Conservation (phyloP, 2,797 vertebrate species). For the Chiloscyllium punctatum region DNA sequence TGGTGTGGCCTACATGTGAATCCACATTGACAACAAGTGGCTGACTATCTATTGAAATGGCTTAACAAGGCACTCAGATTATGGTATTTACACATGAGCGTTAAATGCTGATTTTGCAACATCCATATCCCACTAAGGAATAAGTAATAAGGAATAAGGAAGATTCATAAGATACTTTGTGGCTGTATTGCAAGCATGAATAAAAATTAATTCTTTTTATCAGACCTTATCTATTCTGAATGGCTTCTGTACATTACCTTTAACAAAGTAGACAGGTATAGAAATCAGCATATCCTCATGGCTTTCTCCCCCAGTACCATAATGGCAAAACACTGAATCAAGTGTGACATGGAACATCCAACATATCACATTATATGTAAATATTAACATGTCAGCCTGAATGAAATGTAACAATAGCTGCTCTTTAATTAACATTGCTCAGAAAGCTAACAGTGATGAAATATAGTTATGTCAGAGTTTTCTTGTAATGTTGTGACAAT, state of each 20-base stretch:
- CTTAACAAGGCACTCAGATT: background rate
- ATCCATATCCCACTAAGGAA: background rate
- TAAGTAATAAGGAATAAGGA: background rate
- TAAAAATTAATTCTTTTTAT: background rate
- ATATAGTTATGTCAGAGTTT: background rate
- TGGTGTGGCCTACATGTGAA: background rate
- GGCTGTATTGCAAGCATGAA: background rate
- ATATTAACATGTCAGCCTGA: background rate
- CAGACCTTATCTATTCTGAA: background rate
- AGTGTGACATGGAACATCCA: background rate
- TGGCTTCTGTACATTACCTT: background rate
- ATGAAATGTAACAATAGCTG: background rate
- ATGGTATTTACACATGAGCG: background rate
- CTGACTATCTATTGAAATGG: background rate
- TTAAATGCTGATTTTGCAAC: background rate
- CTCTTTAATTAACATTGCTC: background rate
- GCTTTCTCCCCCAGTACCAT: background rate
- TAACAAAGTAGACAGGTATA: background rate
- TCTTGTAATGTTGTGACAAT: background rate
- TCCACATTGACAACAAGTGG: background rate
- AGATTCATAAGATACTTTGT: background rate
- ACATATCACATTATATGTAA: background rate
- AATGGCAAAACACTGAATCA: background rate
- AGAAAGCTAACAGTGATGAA: background rate
- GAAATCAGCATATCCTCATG: background rate